These are phyloP conservation scores for Hypomecis atomaria DNA, from an alignment of 2,888 invertebrate species.

Conservation along the genomic window DNA sequence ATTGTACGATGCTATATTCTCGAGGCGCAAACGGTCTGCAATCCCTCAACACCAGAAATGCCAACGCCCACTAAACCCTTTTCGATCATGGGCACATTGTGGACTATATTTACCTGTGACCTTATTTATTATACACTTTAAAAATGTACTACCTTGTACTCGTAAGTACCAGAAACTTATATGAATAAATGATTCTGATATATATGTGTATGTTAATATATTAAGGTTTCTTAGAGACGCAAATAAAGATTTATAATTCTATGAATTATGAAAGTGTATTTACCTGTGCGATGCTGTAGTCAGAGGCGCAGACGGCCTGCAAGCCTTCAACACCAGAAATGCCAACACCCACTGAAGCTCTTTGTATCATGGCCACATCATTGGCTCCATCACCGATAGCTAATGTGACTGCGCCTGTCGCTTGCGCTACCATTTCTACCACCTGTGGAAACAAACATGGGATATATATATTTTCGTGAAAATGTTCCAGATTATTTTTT, in stretches of 20 bases:
- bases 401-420: constrained; percentile 93
- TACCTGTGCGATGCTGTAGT: constrained; percentile 94
- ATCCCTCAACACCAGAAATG: constrained; percentile 98
- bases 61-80: constrained; percentile 99
- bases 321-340: constrained; percentile 99
- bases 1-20: too few relatives aligned
- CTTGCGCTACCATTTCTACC: constrained; percentile 91
- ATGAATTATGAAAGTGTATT: too few relatives aligned
- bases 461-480: too few relatives aligned
- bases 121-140: too few relatives aligned
- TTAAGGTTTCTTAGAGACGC: too few relatives aligned
- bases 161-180: too few relatives aligned
- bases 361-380: constrained; percentile 99
- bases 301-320: constrained; percentile 99
- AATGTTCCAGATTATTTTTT: too few relatives aligned
- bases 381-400: constrained; percentile 99
- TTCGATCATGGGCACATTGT: constrained; percentile 98
- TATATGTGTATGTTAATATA: too few relatives aligned
- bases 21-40: constrained; percentile 98
- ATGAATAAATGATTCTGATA: too few relatives aligned
- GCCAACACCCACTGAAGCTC: constrained; percentile 98
- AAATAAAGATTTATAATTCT: too few relatives aligned
- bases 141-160: too few relatives aligned
- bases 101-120: too few relatives aligned
- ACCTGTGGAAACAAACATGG: constrained; percentile 73